Evolutionary conservation across 92 coral and sea anemone genomes (phyloP).

Genomic region (Palythoa grandis): DNA sequence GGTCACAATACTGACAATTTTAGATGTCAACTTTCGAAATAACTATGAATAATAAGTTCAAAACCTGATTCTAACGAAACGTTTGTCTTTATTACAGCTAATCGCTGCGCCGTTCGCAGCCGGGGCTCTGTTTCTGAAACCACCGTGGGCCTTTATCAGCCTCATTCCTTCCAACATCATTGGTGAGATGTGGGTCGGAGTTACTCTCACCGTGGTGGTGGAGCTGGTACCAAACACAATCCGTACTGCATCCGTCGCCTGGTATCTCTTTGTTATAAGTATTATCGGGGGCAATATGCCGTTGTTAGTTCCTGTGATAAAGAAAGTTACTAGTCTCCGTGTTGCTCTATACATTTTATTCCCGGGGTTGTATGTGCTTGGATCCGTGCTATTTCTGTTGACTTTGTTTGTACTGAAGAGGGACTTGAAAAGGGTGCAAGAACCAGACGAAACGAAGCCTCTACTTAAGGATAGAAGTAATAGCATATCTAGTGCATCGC

Average conservation of each 20-base stretch:
- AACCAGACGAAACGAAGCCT: conserved; percentile 62
- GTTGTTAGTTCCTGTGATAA: conserved; percentile 79
- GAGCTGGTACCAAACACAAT: conserved; percentile 89
- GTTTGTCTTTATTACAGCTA: conserved; percentile 57
- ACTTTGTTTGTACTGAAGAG: conserved; percentile 89
- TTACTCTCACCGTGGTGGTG: conserved; percentile 90
- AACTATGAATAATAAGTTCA: not conserved
- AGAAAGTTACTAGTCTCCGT: conserved; percentile 77
- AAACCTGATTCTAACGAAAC: not conserved
- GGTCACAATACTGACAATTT: not conserved
- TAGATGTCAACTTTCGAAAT: not conserved
- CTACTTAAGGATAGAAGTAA: conserved; percentile 58
- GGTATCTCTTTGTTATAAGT: conserved; percentile 83
- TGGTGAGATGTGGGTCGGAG: conserved; percentile 99
- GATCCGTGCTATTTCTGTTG: conserved; percentile 86
- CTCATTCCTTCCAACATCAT: conserved; percentile 88
- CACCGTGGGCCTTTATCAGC: conserved; percentile 94
- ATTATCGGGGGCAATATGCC: conserved; percentile 97
- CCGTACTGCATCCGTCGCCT: conserved; percentile 89
- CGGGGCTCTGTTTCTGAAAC: conserved; percentile 88
- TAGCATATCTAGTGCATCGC: not conserved
- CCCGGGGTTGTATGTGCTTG: conserved; percentile 89
- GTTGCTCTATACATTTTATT: conserved; percentile 81
- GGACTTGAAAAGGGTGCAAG: conserved; percentile 61
- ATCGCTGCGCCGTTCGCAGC: conserved; percentile 96